Base-by-base conservation (phyloP, 1,140 invertebrate species). In the Leptinotarsa defecta region DNA sequence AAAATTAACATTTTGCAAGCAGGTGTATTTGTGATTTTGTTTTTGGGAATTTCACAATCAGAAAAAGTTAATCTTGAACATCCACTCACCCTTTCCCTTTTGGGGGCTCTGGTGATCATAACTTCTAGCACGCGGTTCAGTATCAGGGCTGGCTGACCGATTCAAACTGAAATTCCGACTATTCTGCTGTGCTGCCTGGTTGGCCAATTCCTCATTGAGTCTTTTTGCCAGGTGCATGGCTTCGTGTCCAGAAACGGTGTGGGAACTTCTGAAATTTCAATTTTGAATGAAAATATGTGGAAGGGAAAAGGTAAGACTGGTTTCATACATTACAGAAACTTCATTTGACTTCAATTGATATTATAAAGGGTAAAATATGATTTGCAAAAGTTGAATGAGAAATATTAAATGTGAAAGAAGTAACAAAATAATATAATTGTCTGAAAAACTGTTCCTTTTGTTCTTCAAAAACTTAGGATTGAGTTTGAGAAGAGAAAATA, bases 221-320 rank as follows among this genome's bases (percentile, higher is more conserved):
- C 92, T 88, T 76, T 92, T 92, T 22, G 92, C 93, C 81, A 94
- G 86, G 75, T 92, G 89, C 69, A 90, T 90, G n/a, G 92, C 93
- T 86, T 94, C 93, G 77, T 94, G 92, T 0, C 92, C 92, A 74
- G 91, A 90, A 19, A 94, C 92, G 17, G 92, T 94, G 84, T 93
- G 92, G 78, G 88, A 86, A 81, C 86, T 89, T 49, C 83, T 82
- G 73, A 11, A 57, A 57, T 57, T 43, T 11, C 2, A 3, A 43
- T 43, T 43, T 11, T 43, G 8, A 43, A 43, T 43, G 34, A 43
- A 43, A 43, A 43, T 43, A 43, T 43, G 2, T 11, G 2, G 8
- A 43, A 43, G 5, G 27, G 71, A 71, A 71, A 68, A 73, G n/a
- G 63, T 22, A 64, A 13, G 6, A 64, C 20, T 4, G 13, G 4